Percentiles rank a stretch among this genome's conserved stretches.
Conservation (phyloP, 2,888 invertebrate genomes). For the Sesia bembeciformis region DNA sequence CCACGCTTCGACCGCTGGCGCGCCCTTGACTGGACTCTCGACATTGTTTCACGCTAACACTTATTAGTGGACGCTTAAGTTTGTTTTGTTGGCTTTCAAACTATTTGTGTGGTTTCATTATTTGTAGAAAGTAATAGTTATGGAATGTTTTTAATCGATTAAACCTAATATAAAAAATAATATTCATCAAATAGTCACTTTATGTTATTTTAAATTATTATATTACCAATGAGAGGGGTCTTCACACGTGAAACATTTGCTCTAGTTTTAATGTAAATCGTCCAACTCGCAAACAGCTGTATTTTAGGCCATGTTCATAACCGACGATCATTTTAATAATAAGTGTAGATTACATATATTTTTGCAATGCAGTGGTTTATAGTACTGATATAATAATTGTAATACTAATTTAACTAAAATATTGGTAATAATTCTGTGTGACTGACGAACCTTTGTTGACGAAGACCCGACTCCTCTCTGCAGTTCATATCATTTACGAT, state of each 20-base stretch:
- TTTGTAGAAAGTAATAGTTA: slow-evolving; percentile 52
- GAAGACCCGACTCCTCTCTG: no score
- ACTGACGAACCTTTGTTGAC: no score
- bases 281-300: no score
- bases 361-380: no score
- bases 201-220: slow-evolving; percentile 1
- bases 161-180: slow-evolving; percentile 27
- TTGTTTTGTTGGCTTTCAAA: slow-evolving; percentile 69
- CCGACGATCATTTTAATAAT: no score
- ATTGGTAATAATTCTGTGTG: no score
- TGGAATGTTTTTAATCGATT: slow-evolving; percentile 63
- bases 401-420: no score
- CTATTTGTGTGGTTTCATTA: slow-evolving; percentile 69
- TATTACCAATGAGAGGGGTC: slow-evolving; percentile 14
- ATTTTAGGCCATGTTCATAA: no score
- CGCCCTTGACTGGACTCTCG: slow-evolving; percentile 24
- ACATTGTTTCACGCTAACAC: slow-evolving; percentile 54
- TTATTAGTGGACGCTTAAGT: slow-evolving; percentile 63
- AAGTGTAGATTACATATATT: no score
- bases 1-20: slow-evolving; percentile 1
- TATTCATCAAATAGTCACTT: slow-evolving; percentile 18
- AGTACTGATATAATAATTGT: no score
- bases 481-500: no score
- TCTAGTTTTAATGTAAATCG: background rate
- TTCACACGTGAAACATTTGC: background rate